Evolutionary conservation across 1,140 invertebrate genomes (phyloP).

Genomic region (Drosophila ananassae): DNA sequence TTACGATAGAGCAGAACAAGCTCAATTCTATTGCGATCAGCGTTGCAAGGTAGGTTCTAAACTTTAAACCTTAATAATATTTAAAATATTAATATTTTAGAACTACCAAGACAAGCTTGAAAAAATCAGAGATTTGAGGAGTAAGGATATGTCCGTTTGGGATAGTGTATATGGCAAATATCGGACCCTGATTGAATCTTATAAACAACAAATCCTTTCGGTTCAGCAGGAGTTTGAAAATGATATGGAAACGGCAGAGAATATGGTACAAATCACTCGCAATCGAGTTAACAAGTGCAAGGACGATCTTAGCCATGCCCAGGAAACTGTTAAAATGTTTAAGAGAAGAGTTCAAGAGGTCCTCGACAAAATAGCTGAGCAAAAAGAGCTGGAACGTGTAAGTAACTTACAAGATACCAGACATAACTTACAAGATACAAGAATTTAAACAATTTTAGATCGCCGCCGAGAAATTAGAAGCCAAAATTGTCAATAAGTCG

Average conservation of each 20-base stretch:
- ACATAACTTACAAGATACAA: too few species aligned
- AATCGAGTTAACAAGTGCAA: slow-evolving; percentile 36
- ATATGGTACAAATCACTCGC: slow-evolving; percentile 11
- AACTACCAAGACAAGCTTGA: slow-evolving; percentile 20
- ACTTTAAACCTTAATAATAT: too few species aligned
- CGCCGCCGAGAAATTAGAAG: too few species aligned
- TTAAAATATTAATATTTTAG: too few species aligned
- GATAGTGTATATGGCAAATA: not conserved
- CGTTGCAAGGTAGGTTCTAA: not conserved
- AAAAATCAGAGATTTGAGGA: not conserved
- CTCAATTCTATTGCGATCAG: not conserved
- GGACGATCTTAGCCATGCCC: slow-evolving; percentile 35
- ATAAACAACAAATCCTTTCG: slow-evolving; percentile 19
- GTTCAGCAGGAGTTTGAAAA: slow-evolving; percentile 31
- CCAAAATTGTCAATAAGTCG: too few species aligned
- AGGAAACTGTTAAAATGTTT: slow-evolving; percentile 29
- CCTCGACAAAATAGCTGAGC: slow-evolving; percentile 2
- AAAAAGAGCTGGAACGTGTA: not conserved
- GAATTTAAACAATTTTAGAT: too few species aligned
- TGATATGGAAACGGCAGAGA: slow-evolving; percentile 22
- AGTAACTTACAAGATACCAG: too few species aligned
- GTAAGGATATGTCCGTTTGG: slow-evolving; percentile 14
- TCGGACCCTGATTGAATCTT: slow-evolving; percentile 2
- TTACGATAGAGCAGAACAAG: slow-evolving; percentile 37
- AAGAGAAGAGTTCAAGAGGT: slow-evolving; percentile 33